Percentiles rank a stretch among this genome's conserved stretches.
Conservation (phyloP, 2,888 invertebrate genomes). For the Chalcis sispes region DNA sequence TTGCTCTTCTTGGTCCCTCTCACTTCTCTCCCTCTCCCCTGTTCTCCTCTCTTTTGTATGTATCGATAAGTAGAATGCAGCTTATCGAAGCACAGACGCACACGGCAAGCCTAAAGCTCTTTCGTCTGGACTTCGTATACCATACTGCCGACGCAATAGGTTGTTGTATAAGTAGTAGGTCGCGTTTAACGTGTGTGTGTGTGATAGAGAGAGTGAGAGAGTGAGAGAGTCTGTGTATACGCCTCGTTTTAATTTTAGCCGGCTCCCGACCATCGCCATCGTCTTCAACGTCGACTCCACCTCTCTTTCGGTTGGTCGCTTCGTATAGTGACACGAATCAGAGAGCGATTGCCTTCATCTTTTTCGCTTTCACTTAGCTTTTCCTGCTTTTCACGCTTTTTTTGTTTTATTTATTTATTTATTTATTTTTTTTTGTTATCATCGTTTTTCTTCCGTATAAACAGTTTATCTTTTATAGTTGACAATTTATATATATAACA, state of each 20-base stretch:
- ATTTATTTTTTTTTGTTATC: not conserved
- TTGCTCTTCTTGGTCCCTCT: constrained; percentile 13
- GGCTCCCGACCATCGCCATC: constrained; percentile 61
- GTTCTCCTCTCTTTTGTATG: too few relatives aligned
- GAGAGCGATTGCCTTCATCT: constrained; percentile 29
- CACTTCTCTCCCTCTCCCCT: too few relatives aligned
- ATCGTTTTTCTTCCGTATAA: not conserved
- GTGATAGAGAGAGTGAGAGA: too few relatives aligned
- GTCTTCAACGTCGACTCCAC: constrained; percentile 36
- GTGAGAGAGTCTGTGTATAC: too few relatives aligned
- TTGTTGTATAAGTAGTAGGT: too few relatives aligned
- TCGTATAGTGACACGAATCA: not conserved
- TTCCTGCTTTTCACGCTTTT: not conserved
- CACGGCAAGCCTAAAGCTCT: constrained; percentile 39
- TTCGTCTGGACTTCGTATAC: constrained; percentile 50
- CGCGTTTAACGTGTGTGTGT: too few relatives aligned
- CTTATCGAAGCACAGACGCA: constrained; percentile 53
- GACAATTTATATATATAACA: constrained; percentile 25
- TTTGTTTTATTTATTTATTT: not conserved
- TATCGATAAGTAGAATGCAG: too few relatives aligned
- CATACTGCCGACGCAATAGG: constrained; percentile 28
- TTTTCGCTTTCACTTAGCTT: constrained; percentile 6
- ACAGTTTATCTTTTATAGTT: constrained; percentile 6
- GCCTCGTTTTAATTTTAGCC: constrained; percentile 74
- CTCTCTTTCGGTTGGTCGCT: too few relatives aligned